A percentile compares a stretch with the other conserved stretches of the same genome.
Conservation (phyloP, 2,888 invertebrate species). For the Meiosimyza decipiens region DNA sequence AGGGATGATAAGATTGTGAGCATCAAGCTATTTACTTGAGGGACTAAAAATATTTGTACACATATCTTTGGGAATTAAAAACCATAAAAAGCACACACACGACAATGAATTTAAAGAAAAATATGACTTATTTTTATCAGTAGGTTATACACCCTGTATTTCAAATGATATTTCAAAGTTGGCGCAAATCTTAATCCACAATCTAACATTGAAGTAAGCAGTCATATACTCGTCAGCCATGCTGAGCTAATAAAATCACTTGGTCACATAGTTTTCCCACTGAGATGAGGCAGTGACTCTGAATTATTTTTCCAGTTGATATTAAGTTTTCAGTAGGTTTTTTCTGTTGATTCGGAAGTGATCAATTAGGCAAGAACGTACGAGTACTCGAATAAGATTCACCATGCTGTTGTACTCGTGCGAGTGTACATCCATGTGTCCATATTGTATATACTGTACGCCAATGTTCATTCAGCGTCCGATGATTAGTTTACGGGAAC, state of each 20-base stretch:
- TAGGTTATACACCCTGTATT: neutral
- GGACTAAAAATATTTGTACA: neutral
- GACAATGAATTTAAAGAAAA: neutral
- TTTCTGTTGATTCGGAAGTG: constrained; percentile 29
- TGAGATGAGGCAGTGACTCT: constrained; percentile 31
- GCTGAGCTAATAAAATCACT: neutral
- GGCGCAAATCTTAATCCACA: constrained; percentile 9
- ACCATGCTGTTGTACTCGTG: neutral
- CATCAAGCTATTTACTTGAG: constrained; percentile 3
- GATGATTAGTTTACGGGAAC: neutral
- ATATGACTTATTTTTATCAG: neutral
- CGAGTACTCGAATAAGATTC: neutral
- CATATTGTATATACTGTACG: neutral
- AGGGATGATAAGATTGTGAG: constrained; percentile 2
- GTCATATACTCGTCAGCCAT: neutral
- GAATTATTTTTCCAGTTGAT: constrained; percentile 22
- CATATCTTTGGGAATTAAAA: neutral
- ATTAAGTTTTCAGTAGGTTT: no score
- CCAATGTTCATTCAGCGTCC: neutral
- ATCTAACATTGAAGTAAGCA: constrained; percentile 32
- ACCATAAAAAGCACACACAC: neutral
- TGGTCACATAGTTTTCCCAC: constrained; percentile 14
- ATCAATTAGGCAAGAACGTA: constrained; percentile 31
- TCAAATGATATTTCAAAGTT: neutral
- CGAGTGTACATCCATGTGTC: neutral